Conservation (phyloP, 2,113 vertebrate species). For the Bostrychus sinensis region DNA sequence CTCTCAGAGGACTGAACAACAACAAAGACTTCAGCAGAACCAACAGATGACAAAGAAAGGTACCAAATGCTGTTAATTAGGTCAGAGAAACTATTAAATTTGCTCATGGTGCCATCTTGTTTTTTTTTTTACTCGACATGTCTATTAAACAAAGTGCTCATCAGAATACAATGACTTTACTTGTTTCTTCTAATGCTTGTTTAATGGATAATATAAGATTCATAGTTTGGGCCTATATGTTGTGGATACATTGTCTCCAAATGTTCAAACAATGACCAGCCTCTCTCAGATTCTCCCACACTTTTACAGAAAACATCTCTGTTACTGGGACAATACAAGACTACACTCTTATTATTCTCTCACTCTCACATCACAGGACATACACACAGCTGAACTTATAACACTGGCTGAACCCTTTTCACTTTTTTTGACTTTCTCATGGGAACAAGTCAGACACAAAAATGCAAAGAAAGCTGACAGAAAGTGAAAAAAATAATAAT, state of each 20-base stretch:
- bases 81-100: too few species aligned
- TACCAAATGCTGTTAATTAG: too few species aligned
- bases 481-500: slow-evolving; percentile 43
- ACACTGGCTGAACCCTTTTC: slow-evolving; percentile 7
- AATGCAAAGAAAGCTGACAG: slow-evolving; percentile 61
- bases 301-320: slow-evolving; percentile 26
- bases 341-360: background rate
- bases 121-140: too few species aligned
- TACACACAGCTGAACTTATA: slow-evolving; percentile 16
- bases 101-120: too few species aligned
- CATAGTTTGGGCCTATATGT: background rate
- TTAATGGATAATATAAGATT: too few species aligned
- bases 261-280: background rate
- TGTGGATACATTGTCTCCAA: background rate
- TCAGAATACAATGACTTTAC: too few species aligned
- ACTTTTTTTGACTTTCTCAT: slow-evolving; percentile 65
- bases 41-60: too few species aligned
- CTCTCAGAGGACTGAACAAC: too few species aligned
- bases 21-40: too few species aligned
- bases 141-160: too few species aligned
- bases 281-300: slow-evolving; percentile 11
- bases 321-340: slow-evolving; percentile 29
- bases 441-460: slow-evolving; percentile 50
- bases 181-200: too few species aligned
- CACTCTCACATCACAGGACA: background rate